Conservation (phyloP, 53 echinoderm and acorn worm species). For the Holothuria scabra region DNA sequence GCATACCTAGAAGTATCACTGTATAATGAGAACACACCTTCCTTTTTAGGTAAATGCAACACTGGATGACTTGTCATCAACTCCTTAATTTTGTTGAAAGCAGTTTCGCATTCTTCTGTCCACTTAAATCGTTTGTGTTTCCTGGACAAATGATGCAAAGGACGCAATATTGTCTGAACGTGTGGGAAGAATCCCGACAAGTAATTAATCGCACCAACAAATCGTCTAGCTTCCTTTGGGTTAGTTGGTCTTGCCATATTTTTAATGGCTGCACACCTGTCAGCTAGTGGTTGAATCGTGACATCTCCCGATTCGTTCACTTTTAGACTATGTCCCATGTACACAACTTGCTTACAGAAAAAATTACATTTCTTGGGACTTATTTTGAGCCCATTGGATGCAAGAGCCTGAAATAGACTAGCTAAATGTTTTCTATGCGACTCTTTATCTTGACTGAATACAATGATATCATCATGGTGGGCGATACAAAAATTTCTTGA, state of each 20-base stretch:
- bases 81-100: neutral
- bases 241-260: conserved; percentile 22
- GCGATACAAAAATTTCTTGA: conserved; percentile 54
- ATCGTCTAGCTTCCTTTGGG: conserved; percentile 9
- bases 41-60: neutral
- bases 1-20: conserved; percentile 14
- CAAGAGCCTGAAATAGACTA: conserved; percentile 11
- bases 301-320: conserved; percentile 17
- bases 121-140: conserved; percentile 33
- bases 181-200: conserved; percentile 34
- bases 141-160: conserved; percentile 33
- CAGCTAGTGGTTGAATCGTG: conserved; percentile 30
- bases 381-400: neutral
- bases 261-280: conserved; percentile 50
- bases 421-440: conserved; percentile 46
- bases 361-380: conserved; percentile 49
- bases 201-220: conserved; percentile 48
- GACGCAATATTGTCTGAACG: conserved; percentile 27
- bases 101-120: conserved; percentile 28
- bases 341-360: conserved; percentile 9
- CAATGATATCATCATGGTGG: conserved; percentile 61
- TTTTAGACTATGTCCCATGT: conserved; percentile 42
- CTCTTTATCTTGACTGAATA: conserved; percentile 44
- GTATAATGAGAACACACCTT: conserved; percentile 15
- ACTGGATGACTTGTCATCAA: neutral